A percentile compares a stretch with the other conserved stretches of the same genome.
Evolutionary conservation across 2,888 invertebrate species (phyloP).

Genomic region (Strigamia maritima): DNA sequence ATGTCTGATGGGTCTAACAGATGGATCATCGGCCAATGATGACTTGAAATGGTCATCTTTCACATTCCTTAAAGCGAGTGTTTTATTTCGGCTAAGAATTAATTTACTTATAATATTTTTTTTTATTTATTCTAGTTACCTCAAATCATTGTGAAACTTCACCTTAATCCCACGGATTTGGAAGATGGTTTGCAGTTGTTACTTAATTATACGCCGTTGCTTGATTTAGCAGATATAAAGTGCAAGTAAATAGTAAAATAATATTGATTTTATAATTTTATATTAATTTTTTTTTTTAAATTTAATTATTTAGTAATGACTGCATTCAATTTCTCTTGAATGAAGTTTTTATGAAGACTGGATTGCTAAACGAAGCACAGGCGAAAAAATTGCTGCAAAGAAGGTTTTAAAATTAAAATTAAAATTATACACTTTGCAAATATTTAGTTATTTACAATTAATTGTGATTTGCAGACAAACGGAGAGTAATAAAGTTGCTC

Average conservation of each 20-base stretch:
- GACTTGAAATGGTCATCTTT: conserved; percentile 93
- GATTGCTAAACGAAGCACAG: conserved; percentile 74
- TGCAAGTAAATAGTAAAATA: conserved; percentile 58
- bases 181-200: conserved; percentile 79
- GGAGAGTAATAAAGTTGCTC: conserved; percentile 44
- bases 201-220: conserved; percentile 75
- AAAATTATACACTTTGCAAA: no score
- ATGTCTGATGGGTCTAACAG: conserved; percentile 83
- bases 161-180: conserved; percentile 63
- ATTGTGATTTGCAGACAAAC: conserved; percentile 40
- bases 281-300: not conserved
- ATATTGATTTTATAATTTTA: not conserved
- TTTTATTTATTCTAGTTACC: conserved; percentile 41
- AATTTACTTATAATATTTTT: not conserved
- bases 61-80: conserved; percentile 79
- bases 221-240: conserved; percentile 85
- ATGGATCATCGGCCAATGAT: conserved; percentile 75
- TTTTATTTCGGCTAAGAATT: not conserved
- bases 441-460: no score
- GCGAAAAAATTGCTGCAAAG: conserved; percentile 66
- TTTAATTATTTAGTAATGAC: conserved; percentile 63
- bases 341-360: conserved; percentile 71
- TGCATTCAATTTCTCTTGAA: conserved; percentile 77
- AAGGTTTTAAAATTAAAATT: conserved; percentile 53
- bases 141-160: conserved; percentile 45